Evolutionary conservation across 2,797 vertebrate genomes (phyloP), one percentile per base, ranked within the genome.

Genomic region (Taeniopygia guttata): DNA sequence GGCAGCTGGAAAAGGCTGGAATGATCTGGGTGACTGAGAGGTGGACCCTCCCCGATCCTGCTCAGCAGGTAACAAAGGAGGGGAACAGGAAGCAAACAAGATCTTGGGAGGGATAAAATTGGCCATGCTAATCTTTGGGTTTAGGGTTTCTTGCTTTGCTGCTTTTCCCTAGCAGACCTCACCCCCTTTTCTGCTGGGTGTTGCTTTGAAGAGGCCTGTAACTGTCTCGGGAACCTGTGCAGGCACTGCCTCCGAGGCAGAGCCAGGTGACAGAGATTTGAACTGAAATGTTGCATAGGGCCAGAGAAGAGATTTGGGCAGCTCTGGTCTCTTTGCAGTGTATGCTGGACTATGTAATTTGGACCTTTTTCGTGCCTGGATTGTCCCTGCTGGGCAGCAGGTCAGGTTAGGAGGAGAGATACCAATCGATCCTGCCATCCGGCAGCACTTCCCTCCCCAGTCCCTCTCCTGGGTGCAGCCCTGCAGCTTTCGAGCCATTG

Each of bases 61-160:
- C 94, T 95, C 2, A 7, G 84, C 95, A 86, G 74, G 94, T 95
- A 91, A 40, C 3, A 52, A 91, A 89, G 85, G 69, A 95, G 62
- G 58, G 69, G 87, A 96, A 52, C 90, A 85, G 93, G 92, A 96
- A 93, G 60, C 88, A n/a, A 83, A 66, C 49, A 62, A 68, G 76
- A 81, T 89, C 66, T 92, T 1, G 0, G 55, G 36, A 87, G 51
- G 68, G 63, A 48, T 34, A 4, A 92, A 91, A 95, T 95, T 92
- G 89, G 51, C 23, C 79, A 91, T 93, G 91, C 87, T 95, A 94
- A 94, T 95, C 26, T 75, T 83, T 1, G 6, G 76, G 68, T 56
- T 95, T 95, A 73, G 69, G 84, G 36, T 96, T 95, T 96, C 96
- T 95, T 91, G 94, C 94, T 94, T 93, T 92, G 46, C 87, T 80